A percentile compares a stretch with the other conserved stretches of the same genome.
phyloP scores from a whole-genome alignment of 1,140 invertebrate genomes.

The silkworm (Bombyx mori) region ASM3026992v2 NC_085124.1:9580001-9580500 shows the following conservation, averaged over 20 bases:
- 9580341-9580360: neutral
- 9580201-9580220: conserved; percentile 21
- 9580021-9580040: conserved; percentile 30
- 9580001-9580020: conserved; percentile 13
- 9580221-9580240: conserved; percentile 7
- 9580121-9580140: conserved; percentile 59
- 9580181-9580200: conserved; percentile 9
- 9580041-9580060: conserved; percentile 54
- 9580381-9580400: conserved; percentile 8
- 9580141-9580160: conserved; percentile 35
- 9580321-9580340: too few relatives aligned
- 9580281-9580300: too few relatives aligned
- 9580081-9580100: conserved; percentile 54
- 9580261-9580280: too few relatives aligned
- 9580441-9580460: too few relatives aligned
- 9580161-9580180: conserved; percentile 26
- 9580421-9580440: too few relatives aligned
- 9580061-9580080: conserved; percentile 65
- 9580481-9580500: too few relatives aligned
- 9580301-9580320: too few relatives aligned
- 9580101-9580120: conserved; percentile 39
- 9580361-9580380: conserved; percentile 8
- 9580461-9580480: too few relatives aligned
- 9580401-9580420: too few relatives aligned
- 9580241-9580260: too few relatives aligned